phyloP scores from a whole-genome alignment of 2,888 invertebrate genomes.

The Zaprionus obscuricornis region DNA sequence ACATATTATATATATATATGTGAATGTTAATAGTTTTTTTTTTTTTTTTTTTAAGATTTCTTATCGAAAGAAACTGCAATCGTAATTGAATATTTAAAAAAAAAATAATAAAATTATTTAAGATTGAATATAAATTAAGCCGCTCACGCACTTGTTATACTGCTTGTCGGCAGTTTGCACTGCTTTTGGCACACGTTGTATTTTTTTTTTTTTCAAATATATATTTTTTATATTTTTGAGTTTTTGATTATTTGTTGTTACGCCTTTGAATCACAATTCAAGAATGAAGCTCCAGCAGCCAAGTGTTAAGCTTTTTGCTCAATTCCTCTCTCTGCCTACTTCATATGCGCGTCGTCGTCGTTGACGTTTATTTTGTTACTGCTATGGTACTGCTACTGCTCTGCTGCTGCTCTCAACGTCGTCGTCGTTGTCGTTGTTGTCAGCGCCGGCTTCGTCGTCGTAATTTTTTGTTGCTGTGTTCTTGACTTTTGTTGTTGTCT shows the following conservation, averaged over 20 bases:
- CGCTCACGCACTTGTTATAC: slow-evolving; percentile 47
- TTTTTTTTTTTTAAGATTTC: slow-evolving; percentile 5
- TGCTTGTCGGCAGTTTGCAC: slow-evolving; percentile 41
- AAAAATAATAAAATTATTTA: no score
- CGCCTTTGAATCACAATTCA: slow-evolving; percentile 65
- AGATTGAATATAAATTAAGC: slow-evolving; percentile 3
- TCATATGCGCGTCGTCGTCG: not conserved
- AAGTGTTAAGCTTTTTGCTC: slow-evolving; percentile 70
- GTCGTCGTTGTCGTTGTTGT: slow-evolving; percentile 15
- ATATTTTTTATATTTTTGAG: not conserved
- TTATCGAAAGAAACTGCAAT: no score
- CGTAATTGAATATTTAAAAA: no score
- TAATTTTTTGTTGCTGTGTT: slow-evolving; percentile 15
- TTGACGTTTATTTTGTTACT: no score
- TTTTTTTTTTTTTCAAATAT: not conserved
- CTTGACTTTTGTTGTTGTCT: slow-evolving; percentile 25
- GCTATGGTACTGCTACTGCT: not conserved
- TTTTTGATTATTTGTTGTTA: slow-evolving; percentile 32
- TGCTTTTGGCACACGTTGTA: slow-evolving; percentile 38
- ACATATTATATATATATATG: slow-evolving; percentile 28
- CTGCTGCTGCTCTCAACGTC: not conserved
- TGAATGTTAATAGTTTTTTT: slow-evolving; percentile 13
- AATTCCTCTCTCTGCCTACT: slow-evolving; percentile 27
- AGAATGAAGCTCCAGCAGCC: slow-evolving; percentile 70
- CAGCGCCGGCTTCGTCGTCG: slow-evolving; percentile 2